These are phyloP conservation scores for Oreohelix idahoensis DNA, from an alignment of 1,140 invertebrate species.

Conservation along the genomic window DNA sequence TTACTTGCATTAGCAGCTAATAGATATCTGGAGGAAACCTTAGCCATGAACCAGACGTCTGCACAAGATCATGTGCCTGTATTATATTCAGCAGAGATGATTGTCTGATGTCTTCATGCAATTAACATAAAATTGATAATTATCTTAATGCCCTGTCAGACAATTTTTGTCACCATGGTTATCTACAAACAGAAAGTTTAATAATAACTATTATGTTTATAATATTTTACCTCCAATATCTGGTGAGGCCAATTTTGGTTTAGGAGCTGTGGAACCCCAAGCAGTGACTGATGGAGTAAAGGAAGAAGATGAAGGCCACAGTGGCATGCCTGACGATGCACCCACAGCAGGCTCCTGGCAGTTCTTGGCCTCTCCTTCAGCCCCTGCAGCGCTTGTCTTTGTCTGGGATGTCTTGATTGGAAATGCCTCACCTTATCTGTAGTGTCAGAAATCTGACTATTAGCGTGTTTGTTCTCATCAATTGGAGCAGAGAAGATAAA, in stretches of 20 bases:
- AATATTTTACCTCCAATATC: conserved; percentile 35
- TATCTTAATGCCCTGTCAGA: no score
- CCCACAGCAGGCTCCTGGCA: conserved; percentile 40
- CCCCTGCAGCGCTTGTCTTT: conserved; percentile 26
- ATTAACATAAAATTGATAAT: no score
- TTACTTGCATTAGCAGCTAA: no score
- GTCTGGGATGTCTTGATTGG: conserved; percentile 50
- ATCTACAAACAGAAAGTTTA: no score
- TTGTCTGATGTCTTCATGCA: no score
- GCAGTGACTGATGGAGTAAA: not conserved
- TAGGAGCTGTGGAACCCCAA: conserved; percentile 36
- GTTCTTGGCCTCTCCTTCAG: conserved; percentile 40
- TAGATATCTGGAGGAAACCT: no score
- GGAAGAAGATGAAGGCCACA: conserved; percentile 14
- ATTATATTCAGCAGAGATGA: no score
- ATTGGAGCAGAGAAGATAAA: conserved; percentile 61
- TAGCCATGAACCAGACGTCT: no score
- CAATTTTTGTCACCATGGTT: no score
- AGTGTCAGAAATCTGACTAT: not conserved
- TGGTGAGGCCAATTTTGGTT: conserved; percentile 33
- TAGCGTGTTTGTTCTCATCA: conserved; percentile 36
- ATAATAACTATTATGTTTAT: no score
- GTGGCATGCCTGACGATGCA: conserved; percentile 5
- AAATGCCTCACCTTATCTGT: conserved; percentile 38
- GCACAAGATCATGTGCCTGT: no score